Evolutionary conservation across 2,797 vertebrate genomes (phyloP).

Genomic region (Philypnodon macrostomus): DNA sequence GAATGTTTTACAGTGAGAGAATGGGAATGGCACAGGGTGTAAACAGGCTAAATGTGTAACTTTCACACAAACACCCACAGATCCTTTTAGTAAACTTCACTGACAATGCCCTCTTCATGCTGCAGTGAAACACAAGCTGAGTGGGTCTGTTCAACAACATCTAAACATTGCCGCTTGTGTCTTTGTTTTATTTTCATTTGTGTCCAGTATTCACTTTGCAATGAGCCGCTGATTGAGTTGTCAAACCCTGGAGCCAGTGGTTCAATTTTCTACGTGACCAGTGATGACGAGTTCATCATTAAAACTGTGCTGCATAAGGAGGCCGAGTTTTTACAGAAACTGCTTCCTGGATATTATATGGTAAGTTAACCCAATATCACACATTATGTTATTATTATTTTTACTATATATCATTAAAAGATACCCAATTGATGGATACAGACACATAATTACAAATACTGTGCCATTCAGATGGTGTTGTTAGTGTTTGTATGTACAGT

Average conservation of each 20-base stretch:
- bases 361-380: conserved; percentile 61
- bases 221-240: conserved; percentile 92
- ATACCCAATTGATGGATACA: not conserved
- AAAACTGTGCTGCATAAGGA: conserved; percentile 97
- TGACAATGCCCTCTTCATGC: conserved; percentile 20
- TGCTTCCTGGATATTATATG: conserved; percentile 98
- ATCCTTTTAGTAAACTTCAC: not conserved
- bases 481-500: too few relatives aligned
- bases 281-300: conserved; percentile 96
- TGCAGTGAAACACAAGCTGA: conserved; percentile 28
- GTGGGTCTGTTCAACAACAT: conserved; percentile 24
- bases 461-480: too few relatives aligned
- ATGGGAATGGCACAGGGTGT: not conserved
- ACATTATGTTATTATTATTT: not conserved
- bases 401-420: not conserved
- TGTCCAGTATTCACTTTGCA: conserved; percentile 90
- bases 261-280: conserved; percentile 95
- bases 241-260: conserved; percentile 95
- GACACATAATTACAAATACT: too few relatives aligned
- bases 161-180: too few relatives aligned
- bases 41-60: conserved; percentile 10
- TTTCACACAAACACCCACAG: conserved; percentile 15
- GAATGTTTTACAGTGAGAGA: conserved; percentile 8
- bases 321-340: conserved; percentile 95
- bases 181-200: conserved; percentile 20